Conservation (phyloP, 2,888 invertebrate genomes). For the Diarsia rubi region DNA sequence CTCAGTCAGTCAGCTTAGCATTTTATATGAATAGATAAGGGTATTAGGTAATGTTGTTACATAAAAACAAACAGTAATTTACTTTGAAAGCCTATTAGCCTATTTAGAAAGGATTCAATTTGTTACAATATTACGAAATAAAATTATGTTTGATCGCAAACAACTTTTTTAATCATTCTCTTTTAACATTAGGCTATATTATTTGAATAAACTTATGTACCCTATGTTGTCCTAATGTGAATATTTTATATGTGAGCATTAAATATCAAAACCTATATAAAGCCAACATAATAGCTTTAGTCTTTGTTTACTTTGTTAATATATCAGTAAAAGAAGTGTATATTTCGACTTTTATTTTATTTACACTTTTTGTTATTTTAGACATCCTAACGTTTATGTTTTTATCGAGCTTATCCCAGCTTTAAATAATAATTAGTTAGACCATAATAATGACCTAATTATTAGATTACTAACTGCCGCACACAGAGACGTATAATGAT, state of each 20-base stretch:
- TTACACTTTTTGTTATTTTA: background rate
- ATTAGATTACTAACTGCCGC: no score
- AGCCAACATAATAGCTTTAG: background rate
- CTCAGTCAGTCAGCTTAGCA: no score
- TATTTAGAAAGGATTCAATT: constrained; percentile 18
- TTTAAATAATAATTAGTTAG: no score
- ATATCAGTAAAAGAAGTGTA: no score
- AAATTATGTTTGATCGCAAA: constrained; percentile 35
- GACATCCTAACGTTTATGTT: background rate
- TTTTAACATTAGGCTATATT: background rate
- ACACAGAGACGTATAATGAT: no score
- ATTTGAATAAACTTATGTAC: constrained; percentile 13
- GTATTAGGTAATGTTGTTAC: background rate
- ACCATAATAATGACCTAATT: no score
- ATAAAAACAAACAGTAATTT: constrained; percentile 12
- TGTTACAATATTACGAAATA: constrained; percentile 16
- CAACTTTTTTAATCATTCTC: constrained; percentile 31
- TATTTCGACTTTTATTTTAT: no score
- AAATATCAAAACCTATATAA: background rate
- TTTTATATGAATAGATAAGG: background rate
- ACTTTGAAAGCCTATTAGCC: background rate
- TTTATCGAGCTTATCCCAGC: background rate
- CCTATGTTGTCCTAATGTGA: background rate
- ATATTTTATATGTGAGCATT: constrained; percentile 14
- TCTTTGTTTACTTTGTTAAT: background rate